Conservation (phyloP, 2,888 invertebrate genomes). For the Andrena praecox region DNA sequence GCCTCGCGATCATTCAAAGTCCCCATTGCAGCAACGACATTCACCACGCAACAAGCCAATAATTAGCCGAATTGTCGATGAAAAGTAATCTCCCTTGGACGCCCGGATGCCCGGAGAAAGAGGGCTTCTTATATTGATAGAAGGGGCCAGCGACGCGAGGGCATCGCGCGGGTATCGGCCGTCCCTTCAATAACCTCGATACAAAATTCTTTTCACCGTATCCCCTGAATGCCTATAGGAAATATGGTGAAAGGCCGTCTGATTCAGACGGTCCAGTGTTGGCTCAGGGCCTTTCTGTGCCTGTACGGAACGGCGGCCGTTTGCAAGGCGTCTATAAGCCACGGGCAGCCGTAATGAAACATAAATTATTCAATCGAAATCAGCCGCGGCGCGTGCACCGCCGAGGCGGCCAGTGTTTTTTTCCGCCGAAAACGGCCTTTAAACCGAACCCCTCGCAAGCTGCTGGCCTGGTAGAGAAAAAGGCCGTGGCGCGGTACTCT, state of each 20-base stretch:
- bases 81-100: not conserved
- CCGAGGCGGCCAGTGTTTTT: constrained; percentile 65
- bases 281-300: constrained; percentile 82
- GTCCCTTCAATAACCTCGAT: constrained; percentile 81
- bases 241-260: constrained; percentile 82
- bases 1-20: not conserved
- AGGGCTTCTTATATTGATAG: constrained; percentile 49
- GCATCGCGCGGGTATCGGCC: constrained; percentile 69
- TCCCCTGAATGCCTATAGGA: constrained; percentile 83
- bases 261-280: constrained; percentile 76
- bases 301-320: constrained; percentile 81
- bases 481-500: constrained; percentile 65
- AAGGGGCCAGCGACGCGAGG: constrained; percentile 45
- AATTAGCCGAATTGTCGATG: not conserved
- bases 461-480: constrained; percentile 65
- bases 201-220: constrained; percentile 83
- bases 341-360: constrained; percentile 83
- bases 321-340: constrained; percentile 84
- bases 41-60: not conserved
- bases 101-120: not conserved
- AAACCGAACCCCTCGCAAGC: constrained; percentile 71
- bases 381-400: constrained; percentile 75
- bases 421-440: constrained; percentile 78
- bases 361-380: constrained; percentile 85
- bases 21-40: not conserved